phyloP scores from a whole-genome alignment of 2,888 invertebrate genomes.

The Iphiclides podalirius region DNA sequence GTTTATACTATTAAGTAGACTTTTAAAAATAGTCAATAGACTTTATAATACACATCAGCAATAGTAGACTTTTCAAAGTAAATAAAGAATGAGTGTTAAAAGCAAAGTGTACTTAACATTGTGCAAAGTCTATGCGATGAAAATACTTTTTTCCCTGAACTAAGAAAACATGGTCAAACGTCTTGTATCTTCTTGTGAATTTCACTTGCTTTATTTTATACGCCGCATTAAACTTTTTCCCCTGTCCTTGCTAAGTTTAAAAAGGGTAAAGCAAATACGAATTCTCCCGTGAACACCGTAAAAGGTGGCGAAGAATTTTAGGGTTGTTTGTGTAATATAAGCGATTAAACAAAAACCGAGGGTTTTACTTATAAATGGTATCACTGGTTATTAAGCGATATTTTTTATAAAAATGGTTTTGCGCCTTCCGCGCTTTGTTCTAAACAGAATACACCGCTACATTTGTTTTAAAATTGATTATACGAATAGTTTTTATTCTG shows the following conservation, averaged over 20 bases:
- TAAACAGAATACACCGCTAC: background rate
- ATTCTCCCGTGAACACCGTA: slow-evolving; percentile 15
- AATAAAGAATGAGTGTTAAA: too few relatives aligned
- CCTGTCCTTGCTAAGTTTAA: slow-evolving; percentile 19
- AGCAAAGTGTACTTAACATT: background rate
- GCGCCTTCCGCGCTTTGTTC: background rate
- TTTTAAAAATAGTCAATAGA: too few relatives aligned
- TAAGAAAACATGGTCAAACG: slow-evolving; percentile 16
- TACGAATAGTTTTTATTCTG: slow-evolving; percentile 2
- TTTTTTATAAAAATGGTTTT: slow-evolving; percentile 15
- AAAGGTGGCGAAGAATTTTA: slow-evolving; percentile 21
- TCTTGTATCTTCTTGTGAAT: slow-evolving; percentile 17
- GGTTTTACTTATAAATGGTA: slow-evolving; percentile 11
- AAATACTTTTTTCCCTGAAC: slow-evolving; percentile 3
- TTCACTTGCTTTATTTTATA: slow-evolving; percentile 23
- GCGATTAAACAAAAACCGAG: slow-evolving; percentile 20
- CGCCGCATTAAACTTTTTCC: slow-evolving; percentile 24
- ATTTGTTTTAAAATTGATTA: slow-evolving; percentile 8
- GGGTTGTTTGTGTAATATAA: slow-evolving; percentile 23
- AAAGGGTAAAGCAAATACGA: slow-evolving; percentile 18
- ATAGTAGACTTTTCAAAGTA: too few relatives aligned
- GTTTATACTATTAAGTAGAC: too few relatives aligned
- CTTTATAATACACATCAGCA: too few relatives aligned
- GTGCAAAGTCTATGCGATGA: slow-evolving; percentile 5
- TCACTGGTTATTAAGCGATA: slow-evolving; percentile 17